These are phyloP conservation scores for Pantelozetes paolii DNA, from an alignment of 2,888 invertebrate species.

Conservation along the genomic window DNA sequence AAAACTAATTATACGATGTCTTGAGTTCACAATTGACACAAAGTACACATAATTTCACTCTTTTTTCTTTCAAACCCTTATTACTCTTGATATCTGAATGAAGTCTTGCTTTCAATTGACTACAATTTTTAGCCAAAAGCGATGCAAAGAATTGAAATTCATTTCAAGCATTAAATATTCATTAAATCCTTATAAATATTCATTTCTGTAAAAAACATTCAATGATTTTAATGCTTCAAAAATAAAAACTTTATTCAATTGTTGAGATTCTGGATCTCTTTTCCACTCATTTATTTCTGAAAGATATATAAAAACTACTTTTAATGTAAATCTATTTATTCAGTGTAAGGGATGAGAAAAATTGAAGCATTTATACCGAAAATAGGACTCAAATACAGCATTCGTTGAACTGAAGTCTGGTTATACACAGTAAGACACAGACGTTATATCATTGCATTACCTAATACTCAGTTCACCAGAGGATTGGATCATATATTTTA, in stretches of 20 bases:
- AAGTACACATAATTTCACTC: too few relatives aligned
- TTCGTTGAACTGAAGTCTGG: too few relatives aligned
- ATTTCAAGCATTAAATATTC: neutral
- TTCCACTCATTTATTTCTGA: neutral
- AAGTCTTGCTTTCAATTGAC: neutral
- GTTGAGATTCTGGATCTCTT: neutral
- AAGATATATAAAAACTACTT: neutral
- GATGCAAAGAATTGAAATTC: neutral
- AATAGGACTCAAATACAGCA: too few relatives aligned
- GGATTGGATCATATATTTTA: constrained; percentile 26
- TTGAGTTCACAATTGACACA: neutral
- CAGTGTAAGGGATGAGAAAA: neutral
- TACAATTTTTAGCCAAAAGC: neutral
- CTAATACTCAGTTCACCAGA: constrained; percentile 24
- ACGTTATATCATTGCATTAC: neutral
- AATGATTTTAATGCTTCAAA: neutral
- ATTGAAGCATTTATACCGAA: neutral
- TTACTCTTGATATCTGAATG: neutral
- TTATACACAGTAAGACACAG: too few relatives aligned
- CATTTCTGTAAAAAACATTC: neutral
- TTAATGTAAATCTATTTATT: neutral
- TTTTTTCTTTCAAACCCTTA: too few relatives aligned
- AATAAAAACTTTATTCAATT: neutral
- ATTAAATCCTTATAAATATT: constrained; percentile 19
- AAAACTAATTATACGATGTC: constrained; percentile 8